A percentile compares a stretch with the other conserved stretches of the same genome.
phyloP scores from a whole-genome alignment of 2,888 invertebrate species.

The Rotaria magnacalcarata region DNA sequence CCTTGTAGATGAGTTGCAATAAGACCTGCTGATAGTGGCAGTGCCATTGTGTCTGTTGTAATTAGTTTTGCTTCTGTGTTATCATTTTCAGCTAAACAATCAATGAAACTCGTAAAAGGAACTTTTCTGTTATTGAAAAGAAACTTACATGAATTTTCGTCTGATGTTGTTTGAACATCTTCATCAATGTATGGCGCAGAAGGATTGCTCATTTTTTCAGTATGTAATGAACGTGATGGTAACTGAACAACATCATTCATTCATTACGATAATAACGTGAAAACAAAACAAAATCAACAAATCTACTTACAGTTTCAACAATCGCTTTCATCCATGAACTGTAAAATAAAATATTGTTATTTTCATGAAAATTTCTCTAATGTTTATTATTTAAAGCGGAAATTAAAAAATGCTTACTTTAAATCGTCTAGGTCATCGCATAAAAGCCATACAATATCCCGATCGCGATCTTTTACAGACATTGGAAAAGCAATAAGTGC shows the following conservation, averaged over 20 bases:
- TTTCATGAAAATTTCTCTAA: too few relatives aligned
- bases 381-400: too few relatives aligned
- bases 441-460: neutral
- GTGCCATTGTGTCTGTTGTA: neutral
- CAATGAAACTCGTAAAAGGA: too few relatives aligned
- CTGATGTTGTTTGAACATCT: neutral
- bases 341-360: neutral
- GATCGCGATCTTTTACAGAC: neutral
- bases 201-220: neutral
- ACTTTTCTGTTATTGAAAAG: too few relatives aligned
- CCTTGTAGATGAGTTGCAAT: neutral
- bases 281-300: too few relatives aligned
- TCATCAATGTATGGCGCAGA: neutral
- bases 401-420: neutral
- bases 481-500: slow-evolving; percentile 8
- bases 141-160: neutral
- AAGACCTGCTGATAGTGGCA: neutral
- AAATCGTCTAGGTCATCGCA: neutral
- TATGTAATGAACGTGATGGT: neutral
- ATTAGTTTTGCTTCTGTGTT: neutral
- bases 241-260: neutral
- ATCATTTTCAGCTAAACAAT: neutral
- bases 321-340: slow-evolving; percentile 5
- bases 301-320: neutral
- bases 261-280: too few relatives aligned